These are phyloP conservation scores for Euclidia mi DNA, from an alignment of 2,888 invertebrate genomes.

Conservation along the genomic window DNA sequence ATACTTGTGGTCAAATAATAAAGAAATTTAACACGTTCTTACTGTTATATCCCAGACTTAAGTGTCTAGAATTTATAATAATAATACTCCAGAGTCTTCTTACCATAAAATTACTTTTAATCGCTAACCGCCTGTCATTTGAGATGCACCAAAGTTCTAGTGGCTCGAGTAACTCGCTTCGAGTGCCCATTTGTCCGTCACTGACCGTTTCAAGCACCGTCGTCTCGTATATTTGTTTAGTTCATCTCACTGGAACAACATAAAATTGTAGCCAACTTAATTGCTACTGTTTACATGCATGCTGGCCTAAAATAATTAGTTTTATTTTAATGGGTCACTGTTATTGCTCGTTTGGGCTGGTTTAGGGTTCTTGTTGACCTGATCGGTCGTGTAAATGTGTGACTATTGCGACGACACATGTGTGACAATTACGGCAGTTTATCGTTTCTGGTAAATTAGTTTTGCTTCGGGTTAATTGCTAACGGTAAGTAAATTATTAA, in stretches of 20 bases:
- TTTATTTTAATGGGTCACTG: slow-evolving; percentile 44
- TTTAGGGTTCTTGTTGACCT: neutral
- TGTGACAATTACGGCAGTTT: neutral
- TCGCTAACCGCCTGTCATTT: slow-evolving; percentile 32
- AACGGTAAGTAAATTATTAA: no score
- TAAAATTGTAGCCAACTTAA: slow-evolving; percentile 35
- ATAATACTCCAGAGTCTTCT: no score
- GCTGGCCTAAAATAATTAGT: slow-evolving; percentile 42
- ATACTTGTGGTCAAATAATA: no score
- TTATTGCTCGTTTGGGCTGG: slow-evolving; percentile 37
- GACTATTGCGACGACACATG: neutral
- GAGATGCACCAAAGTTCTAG: slow-evolving; percentile 55
- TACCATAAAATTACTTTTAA: no score
- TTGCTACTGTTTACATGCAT: slow-evolving; percentile 34
- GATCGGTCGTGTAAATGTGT: neutral
- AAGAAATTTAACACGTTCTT: no score
- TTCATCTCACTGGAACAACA: slow-evolving; percentile 55
- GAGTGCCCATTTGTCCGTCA: slow-evolving; percentile 85
- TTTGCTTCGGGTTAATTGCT: no score
- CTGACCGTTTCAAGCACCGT: slow-evolving; percentile 73
- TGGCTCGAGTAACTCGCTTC: slow-evolving; percentile 75
- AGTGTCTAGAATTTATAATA: no score
- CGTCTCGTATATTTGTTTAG: slow-evolving; percentile 73
- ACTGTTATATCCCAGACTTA: no score
- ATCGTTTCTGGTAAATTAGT: neutral